Evolutionary conservation across 2,888 invertebrate genomes (phyloP).

Genomic region (Xestia xanthographa): DNA sequence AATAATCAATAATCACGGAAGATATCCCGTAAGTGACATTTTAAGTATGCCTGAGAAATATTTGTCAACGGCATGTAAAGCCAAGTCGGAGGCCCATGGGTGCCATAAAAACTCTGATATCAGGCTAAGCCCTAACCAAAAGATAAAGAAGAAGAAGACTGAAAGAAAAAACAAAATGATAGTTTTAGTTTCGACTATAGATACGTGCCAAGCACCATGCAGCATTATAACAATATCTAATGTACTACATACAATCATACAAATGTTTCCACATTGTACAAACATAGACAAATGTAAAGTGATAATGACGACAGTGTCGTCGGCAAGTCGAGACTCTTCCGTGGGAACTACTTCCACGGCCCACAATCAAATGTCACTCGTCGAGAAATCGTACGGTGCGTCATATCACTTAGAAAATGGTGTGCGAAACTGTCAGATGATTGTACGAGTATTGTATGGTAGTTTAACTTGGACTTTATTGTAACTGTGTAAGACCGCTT

Average conservation of each 20-base stretch:
- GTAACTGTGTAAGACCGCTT: not conserved
- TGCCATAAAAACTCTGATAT: too few species aligned
- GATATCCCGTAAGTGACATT: too few species aligned
- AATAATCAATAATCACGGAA: too few species aligned
- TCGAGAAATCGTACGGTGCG: slow-evolving; percentile 49
- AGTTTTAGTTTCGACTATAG: not conserved
- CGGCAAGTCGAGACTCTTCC: slow-evolving; percentile 27
- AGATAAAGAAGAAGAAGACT: not conserved
- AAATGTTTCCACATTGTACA: slow-evolving; percentile 25
- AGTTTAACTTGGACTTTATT: slow-evolving; percentile 7
- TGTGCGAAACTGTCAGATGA: slow-evolving; percentile 53
- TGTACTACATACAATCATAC: slow-evolving; percentile 4
- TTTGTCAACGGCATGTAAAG: too few species aligned
- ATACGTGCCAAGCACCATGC: not conserved
- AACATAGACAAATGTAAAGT: slow-evolving; percentile 45
- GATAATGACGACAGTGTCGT: slow-evolving; percentile 46
- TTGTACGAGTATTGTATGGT: slow-evolving; percentile 27
- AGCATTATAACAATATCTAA: slow-evolving; percentile 20
- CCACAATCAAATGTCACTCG: slow-evolving; percentile 53
- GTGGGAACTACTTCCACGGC: slow-evolving; percentile 45
- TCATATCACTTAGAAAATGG: slow-evolving; percentile 53
- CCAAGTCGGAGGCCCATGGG: too few species aligned
- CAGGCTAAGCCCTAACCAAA: too few species aligned
- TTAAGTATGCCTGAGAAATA: too few species aligned
- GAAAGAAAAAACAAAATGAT: not conserved